A percentile compares a stretch with the other conserved stretches of the same genome.
These are phyloP conservation scores for Pteromalus puparum DNA, from an alignment of 1,140 invertebrate genomes.

Conservation along the genomic window DNA sequence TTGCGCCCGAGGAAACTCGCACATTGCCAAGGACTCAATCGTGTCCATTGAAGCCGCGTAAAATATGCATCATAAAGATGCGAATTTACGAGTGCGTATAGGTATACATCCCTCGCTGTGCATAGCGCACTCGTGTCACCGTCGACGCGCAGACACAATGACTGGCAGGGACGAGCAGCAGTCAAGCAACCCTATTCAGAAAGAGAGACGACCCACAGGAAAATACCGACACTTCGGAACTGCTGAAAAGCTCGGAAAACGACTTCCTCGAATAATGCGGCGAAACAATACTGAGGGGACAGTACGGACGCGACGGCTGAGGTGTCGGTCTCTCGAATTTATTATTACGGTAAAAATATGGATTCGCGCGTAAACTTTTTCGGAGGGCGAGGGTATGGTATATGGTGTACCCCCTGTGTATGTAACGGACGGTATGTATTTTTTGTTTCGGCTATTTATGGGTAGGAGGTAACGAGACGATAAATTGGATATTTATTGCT, in stretches of 20 bases:
- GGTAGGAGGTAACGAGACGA: background rate
- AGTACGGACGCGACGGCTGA: too few species aligned
- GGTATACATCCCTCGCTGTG: background rate
- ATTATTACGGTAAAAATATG: constrained; percentile 34
- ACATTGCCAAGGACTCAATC: constrained; percentile 18
- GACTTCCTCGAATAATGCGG: constrained; percentile 20
- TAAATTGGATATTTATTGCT: constrained; percentile 27
- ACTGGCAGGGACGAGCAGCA: constrained; percentile 7
- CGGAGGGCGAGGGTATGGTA: too few species aligned
- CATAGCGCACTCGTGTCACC: background rate
- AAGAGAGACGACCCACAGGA: background rate
- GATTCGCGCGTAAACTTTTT: constrained; percentile 29
- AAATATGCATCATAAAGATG: constrained; percentile 45
- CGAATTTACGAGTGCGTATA: constrained; percentile 40
- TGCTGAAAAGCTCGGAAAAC: constrained; percentile 37
- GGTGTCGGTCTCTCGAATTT: background rate
- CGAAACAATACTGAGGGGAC: background rate
- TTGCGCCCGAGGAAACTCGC: background rate
- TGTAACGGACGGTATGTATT: background rate
- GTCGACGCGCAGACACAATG: constrained; percentile 6
- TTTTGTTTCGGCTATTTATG: background rate
- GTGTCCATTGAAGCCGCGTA: constrained; percentile 9
- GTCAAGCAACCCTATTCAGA: constrained; percentile 18
- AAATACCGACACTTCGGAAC: background rate
- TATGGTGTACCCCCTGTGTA: background rate